A percentile compares a stretch with the other conserved stretches of the same genome.
phyloP scores from a whole-genome alignment of 1,140 invertebrate species.

The Ips typographus region DNA sequence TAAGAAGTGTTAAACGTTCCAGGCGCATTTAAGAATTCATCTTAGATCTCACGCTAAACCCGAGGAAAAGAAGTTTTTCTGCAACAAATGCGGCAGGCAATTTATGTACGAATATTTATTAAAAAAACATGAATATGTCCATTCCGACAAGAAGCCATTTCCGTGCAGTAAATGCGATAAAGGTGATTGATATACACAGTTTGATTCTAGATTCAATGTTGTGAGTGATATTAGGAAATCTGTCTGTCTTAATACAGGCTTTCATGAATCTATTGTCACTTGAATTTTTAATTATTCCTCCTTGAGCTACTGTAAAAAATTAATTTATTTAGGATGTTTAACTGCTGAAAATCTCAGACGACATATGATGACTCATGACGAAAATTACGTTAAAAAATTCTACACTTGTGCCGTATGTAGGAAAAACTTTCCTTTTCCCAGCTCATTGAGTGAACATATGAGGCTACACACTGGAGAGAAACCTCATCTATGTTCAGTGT shows the following conservation, averaged over 20 bases:
- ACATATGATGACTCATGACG: conserved; percentile 41
- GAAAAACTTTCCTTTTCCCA: conserved; percentile 49
- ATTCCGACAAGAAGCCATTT: conserved; percentile 52
- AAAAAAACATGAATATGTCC: conserved; percentile 46
- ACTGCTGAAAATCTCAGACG: conserved; percentile 41
- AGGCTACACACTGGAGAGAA: conserved; percentile 50
- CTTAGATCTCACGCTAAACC: conserved; percentile 38
- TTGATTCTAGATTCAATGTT: background rate
- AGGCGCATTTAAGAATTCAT: conserved; percentile 40
- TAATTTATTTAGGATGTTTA: conserved; percentile 39
- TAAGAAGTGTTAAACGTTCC: conserved; percentile 7
- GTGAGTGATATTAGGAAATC: background rate
- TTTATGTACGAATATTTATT: conserved; percentile 47
- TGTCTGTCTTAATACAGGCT: too few relatives aligned
- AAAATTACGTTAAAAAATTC: conserved; percentile 35
- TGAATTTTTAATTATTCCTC: too few relatives aligned
- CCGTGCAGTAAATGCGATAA: conserved; percentile 47
- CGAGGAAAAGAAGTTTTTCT: conserved; percentile 55
- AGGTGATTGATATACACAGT: conserved; percentile 27
- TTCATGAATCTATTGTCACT: too few relatives aligned
- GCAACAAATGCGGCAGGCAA: conserved; percentile 55
- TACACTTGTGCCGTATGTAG: conserved; percentile 57
- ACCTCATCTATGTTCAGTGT: conserved; percentile 47
- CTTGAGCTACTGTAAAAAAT: background rate
- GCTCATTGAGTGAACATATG: conserved; percentile 49